Evolutionary conservation across 2,888 invertebrate species (phyloP).

Genomic region (Tachina fera): DNA sequence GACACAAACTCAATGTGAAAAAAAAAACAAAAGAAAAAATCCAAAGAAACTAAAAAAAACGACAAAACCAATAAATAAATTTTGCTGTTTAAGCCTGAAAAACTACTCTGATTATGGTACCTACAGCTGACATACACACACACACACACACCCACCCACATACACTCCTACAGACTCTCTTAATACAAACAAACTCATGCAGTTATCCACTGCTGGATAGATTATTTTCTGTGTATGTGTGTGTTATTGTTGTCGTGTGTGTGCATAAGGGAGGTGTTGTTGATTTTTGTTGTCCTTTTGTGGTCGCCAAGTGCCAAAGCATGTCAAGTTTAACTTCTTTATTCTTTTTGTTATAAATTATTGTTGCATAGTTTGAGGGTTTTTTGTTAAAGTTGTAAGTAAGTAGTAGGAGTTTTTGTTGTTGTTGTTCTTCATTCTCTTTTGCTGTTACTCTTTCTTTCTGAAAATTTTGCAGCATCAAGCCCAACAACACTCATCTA

Average conservation of each 20-base stretch:
- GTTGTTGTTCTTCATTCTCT: neutral
- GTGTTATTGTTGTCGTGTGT: neutral
- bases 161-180: neutral
- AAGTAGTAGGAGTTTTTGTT: neutral
- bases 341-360: conserved; percentile 27
- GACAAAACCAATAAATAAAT: conserved; percentile 65
- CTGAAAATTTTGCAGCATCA: conserved; percentile 11
- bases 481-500: conserved; percentile 22
- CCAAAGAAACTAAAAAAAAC: conserved; percentile 31
- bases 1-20: conserved; percentile 43
- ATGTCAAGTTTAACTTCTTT: conserved; percentile 66
- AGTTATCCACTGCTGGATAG: conserved; percentile 14
- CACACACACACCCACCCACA: neutral
- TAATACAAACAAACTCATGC: conserved; percentile 18
- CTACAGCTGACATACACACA: conserved; percentile 13
- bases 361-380: conserved; percentile 32
- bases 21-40: conserved; percentile 33
- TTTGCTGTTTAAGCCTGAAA: conserved; percentile 54
- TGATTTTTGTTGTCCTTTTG: conserved; percentile 63
- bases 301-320: conserved; percentile 67
- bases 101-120: conserved; percentile 53
- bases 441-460: conserved; percentile 20
- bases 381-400: neutral
- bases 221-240: conserved; percentile 1
- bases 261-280: neutral